Percentiles rank a stretch among this genome's conserved stretches.
Evolutionary conservation across 2,113 vertebrate species (phyloP).

Genomic region (Ailurus styani): DNA sequence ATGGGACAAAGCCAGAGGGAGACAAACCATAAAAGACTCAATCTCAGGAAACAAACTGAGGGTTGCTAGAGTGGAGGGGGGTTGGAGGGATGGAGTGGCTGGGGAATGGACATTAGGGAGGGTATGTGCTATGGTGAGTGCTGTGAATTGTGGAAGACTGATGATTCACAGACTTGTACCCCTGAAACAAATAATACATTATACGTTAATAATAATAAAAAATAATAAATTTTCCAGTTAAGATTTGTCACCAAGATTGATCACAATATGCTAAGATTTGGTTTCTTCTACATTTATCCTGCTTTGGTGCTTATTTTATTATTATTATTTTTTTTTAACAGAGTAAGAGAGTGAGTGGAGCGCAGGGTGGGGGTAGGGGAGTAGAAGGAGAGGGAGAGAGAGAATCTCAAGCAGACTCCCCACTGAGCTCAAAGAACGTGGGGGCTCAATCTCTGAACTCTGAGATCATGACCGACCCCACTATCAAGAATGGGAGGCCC

Average conservation of each 20-base stretch:
- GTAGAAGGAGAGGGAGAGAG: background rate
- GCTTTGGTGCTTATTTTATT: background rate
- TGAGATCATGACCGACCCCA: background rate
- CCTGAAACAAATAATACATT: too few species aligned
- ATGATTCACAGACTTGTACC: too few species aligned
- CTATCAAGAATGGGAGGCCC: background rate
- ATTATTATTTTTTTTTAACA: background rate
- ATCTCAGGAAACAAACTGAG: too few species aligned
- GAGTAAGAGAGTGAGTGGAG: background rate
- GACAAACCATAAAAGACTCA: too few species aligned
- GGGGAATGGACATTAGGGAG: too few species aligned
- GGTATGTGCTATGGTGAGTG: too few species aligned
- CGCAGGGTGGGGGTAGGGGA: background rate
- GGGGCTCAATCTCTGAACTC: background rate
- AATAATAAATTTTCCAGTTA: background rate
- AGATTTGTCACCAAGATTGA: background rate
- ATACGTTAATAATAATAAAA: too few species aligned
- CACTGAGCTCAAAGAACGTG: accelerated
- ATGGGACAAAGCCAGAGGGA: too few species aligned
- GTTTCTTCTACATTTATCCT: background rate
- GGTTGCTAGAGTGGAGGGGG: too few species aligned
- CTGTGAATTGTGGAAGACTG: too few species aligned
- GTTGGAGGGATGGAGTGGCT: too few species aligned
- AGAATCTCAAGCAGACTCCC: background rate
- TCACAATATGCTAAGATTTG: background rate